Conservation (phyloP, 2,797 vertebrate genomes). For the Clamator glandarius region DNA sequence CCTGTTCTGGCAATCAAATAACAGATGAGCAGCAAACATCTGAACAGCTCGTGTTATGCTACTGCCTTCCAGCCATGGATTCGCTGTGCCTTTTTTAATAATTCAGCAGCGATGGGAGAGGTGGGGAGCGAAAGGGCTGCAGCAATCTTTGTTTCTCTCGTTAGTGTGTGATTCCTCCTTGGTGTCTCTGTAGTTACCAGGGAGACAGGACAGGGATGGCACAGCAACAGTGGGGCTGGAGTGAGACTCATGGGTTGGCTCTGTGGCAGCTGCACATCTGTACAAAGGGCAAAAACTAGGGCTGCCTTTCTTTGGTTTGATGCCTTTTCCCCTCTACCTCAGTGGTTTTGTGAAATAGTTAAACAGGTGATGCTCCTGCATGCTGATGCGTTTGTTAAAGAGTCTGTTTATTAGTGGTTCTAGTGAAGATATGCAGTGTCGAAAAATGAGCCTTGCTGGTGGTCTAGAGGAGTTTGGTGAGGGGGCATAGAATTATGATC, state of each 20-base stretch:
- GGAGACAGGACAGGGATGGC: constrained; percentile 60
- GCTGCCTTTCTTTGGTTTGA: background rate
- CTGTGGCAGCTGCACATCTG: background rate
- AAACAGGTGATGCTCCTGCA: background rate
- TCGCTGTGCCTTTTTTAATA: constrained; percentile 6
- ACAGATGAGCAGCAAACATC: background rate
- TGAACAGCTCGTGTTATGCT: background rate
- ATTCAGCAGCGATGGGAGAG: constrained; percentile 44
- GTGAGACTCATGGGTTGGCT: background rate
- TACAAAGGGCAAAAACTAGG: background rate
- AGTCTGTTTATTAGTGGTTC: background rate
- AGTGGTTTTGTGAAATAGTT: background rate
- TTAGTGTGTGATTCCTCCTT: constrained; percentile 33
- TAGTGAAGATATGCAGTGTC: background rate
- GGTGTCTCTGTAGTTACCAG: constrained; percentile 68
- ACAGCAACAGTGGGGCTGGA: background rate
- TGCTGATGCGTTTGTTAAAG: background rate
- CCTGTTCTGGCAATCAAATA: background rate
- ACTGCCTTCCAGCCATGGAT: background rate
- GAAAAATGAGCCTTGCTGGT: background rate
- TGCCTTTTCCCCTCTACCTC: background rate
- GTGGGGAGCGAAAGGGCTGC: constrained; percentile 39
- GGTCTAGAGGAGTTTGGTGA: background rate
- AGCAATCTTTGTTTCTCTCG: constrained; percentile 39
- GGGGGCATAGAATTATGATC: background rate